phyloP scores from a whole-genome alignment of 2,888 invertebrate genomes.

The Andrena bicolor region DNA sequence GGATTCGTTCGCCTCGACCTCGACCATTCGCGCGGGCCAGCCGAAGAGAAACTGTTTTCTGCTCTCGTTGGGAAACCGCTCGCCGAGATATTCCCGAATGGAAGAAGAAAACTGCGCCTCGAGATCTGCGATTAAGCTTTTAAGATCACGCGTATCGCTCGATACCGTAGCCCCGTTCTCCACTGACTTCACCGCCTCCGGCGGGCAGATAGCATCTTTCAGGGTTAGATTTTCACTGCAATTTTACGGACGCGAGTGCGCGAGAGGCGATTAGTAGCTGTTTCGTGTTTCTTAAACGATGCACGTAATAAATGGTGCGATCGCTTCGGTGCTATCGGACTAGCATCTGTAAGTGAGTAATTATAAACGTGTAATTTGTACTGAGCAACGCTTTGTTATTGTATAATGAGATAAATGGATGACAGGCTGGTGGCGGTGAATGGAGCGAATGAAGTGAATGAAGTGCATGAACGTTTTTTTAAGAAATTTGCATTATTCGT shows the following conservation, averaged over 20 bases:
- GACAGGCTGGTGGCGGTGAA: no score
- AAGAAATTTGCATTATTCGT: no score
- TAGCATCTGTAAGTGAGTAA: not conserved
- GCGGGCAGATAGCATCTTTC: not conserved
- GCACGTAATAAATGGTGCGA: not conserved
- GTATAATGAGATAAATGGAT: no score
- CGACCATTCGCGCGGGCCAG: slow-evolving; percentile 11
- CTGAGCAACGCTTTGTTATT: no score
- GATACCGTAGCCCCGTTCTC: slow-evolving; percentile 13
- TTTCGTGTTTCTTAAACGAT: not conserved
- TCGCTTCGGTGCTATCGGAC: not conserved
- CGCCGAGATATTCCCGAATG: slow-evolving; percentile 1
- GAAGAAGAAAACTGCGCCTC: slow-evolving; percentile 3
- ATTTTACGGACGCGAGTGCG: not conserved
- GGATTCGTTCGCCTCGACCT: slow-evolving; percentile 9
- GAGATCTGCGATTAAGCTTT: slow-evolving; percentile 29
- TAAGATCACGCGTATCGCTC: not conserved
- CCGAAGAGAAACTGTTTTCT: slow-evolving; percentile 12
- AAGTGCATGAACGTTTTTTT: no score
- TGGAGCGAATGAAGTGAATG: no score
- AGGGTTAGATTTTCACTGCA: not conserved
- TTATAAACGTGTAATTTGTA: not conserved
- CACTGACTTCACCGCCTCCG: not conserved
- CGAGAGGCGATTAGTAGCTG: not conserved
- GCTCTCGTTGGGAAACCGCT: not conserved